A percentile compares a stretch with the other conserved stretches of the same genome.
These are phyloP conservation scores for Melanophora roralis DNA, from an alignment of 2,888 invertebrate genomes.

Conservation along the genomic window DNA sequence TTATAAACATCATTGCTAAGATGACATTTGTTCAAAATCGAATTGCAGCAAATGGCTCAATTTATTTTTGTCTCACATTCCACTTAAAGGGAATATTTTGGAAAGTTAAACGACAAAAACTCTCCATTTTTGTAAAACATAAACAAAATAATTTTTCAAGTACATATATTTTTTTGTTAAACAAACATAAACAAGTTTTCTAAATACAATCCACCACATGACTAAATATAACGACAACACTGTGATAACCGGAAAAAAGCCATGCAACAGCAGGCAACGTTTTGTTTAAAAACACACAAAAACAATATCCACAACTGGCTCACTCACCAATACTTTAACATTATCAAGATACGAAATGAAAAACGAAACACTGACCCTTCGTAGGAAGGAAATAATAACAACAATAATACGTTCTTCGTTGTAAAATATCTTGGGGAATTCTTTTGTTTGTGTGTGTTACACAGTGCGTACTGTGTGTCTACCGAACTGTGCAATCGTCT, in stretches of 20 bases:
- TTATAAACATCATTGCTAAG: not conserved
- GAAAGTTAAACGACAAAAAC: not conserved
- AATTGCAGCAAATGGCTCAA: not conserved
- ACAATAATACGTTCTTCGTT: conserved; percentile 15
- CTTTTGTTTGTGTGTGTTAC: not conserved
- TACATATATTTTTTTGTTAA: conserved; percentile 45
- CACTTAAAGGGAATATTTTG: not conserved
- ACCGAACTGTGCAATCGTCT: conserved; percentile 58
- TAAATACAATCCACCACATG: conserved; percentile 67
- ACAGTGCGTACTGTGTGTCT: conserved; percentile 45
- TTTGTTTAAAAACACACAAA: conserved; percentile 9
- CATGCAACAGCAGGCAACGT: conserved; percentile 62
- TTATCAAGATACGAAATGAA: not conserved
- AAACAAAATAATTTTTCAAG: conserved; percentile 53
- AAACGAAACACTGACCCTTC: conserved; percentile 32
- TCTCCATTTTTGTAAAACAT: no score
- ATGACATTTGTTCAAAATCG: not conserved
- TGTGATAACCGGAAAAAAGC: conserved; percentile 28
- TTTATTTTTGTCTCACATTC: not conserved
- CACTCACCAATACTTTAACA: not conserved
- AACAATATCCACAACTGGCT: conserved; percentile 33
- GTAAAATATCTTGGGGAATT: conserved; percentile 40
- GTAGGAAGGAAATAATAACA: conserved; percentile 16
- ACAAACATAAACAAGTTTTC: conserved; percentile 52
- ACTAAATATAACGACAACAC: not conserved